Evolutionary conservation across 1,140 invertebrate genomes (phyloP).

Genomic region (Periplaneta americana): DNA sequence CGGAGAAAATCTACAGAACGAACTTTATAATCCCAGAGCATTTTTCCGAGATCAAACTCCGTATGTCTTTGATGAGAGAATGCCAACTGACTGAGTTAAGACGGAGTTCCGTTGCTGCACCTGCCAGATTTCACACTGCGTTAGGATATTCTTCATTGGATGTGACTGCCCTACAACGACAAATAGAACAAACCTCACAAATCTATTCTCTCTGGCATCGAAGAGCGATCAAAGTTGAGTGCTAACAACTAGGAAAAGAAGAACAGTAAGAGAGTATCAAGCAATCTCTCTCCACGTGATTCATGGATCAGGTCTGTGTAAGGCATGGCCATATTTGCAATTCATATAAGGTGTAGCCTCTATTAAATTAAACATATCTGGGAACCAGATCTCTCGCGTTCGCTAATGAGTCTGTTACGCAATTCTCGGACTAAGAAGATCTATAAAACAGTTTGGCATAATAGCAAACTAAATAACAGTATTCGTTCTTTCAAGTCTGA

Average conservation of each 20-base stretch:
- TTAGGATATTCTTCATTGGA: not conserved
- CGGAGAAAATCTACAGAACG: no score
- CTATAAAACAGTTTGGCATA: not conserved
- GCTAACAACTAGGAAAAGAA: not conserved
- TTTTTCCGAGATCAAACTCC: no score
- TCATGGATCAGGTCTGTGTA: no score
- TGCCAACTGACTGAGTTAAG: no score
- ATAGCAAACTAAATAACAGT: not conserved
- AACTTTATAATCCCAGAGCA: no score
- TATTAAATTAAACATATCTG: not conserved
- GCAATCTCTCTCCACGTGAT: not conserved
- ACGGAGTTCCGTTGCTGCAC: no score
- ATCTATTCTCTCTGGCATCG: not conserved
- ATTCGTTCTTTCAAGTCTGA: not conserved
- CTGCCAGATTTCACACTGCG: no score
- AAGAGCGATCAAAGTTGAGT: not conserved
- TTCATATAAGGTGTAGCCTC: not conserved
- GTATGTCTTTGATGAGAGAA: no score
- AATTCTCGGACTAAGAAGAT: not conserved
- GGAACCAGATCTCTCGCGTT: not conserved
- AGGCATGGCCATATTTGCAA: not conserved
- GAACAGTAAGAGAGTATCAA: no score
- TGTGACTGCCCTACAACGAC: not conserved
- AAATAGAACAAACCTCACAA: not conserved
- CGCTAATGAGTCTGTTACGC: not conserved